Percentiles rank a stretch among this genome's conserved stretches.
Evolutionary conservation across 2,888 invertebrate species (phyloP).

Genomic region (Eristalis intricaria): DNA sequence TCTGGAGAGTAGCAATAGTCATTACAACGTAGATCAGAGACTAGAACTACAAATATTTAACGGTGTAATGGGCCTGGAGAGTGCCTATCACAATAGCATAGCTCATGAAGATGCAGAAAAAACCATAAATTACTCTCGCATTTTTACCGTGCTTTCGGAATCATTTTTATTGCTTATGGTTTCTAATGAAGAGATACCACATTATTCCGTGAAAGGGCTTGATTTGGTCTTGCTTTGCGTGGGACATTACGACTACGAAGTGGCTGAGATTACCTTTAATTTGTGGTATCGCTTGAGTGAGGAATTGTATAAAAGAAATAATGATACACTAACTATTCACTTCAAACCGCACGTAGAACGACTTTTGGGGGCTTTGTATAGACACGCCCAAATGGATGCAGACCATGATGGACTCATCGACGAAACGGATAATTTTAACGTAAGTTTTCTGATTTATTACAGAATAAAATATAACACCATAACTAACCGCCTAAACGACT

Average conservation of each 20-base stretch:
- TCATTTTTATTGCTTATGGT: conserved; percentile 93
- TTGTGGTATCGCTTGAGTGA: conserved; percentile 98
- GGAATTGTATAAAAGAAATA: conserved; percentile 93
- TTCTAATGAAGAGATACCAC: conserved; percentile 84
- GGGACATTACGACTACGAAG: conserved; percentile 98
- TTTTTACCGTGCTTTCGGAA: conserved; percentile 94
- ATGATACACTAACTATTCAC: conserved; percentile 88
- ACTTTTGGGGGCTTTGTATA: conserved; percentile 92
- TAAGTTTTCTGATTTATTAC: conserved; percentile 79
- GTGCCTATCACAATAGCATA: conserved; percentile 94
- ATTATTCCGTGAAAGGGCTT: conserved; percentile 91
- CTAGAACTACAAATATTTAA: conserved; percentile 91
- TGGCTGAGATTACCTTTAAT: conserved; percentile 95
- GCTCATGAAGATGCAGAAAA: conserved; percentile 97
- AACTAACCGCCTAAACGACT: too few species aligned
- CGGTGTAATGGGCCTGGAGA: conserved; percentile 90
- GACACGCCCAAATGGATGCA: conserved; percentile 97
- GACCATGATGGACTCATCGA: conserved; percentile 94
- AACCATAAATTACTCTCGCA: conserved; percentile 95
- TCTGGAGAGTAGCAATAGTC: conserved; percentile 87
- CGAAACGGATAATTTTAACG: conserved; percentile 91
- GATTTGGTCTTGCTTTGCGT: conserved; percentile 95
- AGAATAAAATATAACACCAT: too few species aligned
- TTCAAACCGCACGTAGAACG: conserved; percentile 96
- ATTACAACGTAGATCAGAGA: conserved; percentile 83